Conservation (phyloP, 2,888 invertebrate species). For the Phengaris alcon region DNA sequence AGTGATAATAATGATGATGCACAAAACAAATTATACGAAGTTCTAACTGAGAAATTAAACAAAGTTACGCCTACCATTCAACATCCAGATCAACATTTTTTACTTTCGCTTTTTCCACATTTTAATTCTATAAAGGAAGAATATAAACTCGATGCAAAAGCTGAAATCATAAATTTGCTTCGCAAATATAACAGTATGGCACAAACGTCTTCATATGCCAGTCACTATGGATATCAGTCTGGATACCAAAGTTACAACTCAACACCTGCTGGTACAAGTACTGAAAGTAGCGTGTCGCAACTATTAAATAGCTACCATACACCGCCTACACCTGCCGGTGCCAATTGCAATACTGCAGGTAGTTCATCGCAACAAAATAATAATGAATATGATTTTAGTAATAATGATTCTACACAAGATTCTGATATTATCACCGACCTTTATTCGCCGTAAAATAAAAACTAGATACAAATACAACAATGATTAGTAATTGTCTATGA, state of each 20-base stretch:
- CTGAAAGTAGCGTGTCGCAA: conserved; percentile 29
- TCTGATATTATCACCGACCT: no score
- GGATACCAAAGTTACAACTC: conserved; percentile 20
- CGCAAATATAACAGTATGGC: conserved; percentile 24
- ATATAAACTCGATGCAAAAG: conserved; percentile 4
- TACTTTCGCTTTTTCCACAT: neutral
- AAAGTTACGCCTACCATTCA: no score
- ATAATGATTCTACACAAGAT: no score
- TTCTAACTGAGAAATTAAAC: neutral
- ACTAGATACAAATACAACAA: no score
- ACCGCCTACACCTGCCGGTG: no score
- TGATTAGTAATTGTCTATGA: no score
- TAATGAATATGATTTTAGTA: no score
- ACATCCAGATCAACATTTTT: neutral
- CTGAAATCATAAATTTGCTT: conserved; percentile 23
- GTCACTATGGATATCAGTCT: conserved; percentile 28
- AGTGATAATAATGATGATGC: neutral
- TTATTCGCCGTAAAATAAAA: no score
- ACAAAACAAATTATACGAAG: conserved; percentile 1
- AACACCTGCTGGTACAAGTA: conserved; percentile 16
- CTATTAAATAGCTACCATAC: neutral
- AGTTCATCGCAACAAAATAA: no score
- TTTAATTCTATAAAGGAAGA: neutral
- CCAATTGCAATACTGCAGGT: no score
- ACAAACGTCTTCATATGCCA: conserved; percentile 23